phyloP scores from a whole-genome alignment of 2,888 invertebrate species.

The Trileptium ribeirensis region DNA sequence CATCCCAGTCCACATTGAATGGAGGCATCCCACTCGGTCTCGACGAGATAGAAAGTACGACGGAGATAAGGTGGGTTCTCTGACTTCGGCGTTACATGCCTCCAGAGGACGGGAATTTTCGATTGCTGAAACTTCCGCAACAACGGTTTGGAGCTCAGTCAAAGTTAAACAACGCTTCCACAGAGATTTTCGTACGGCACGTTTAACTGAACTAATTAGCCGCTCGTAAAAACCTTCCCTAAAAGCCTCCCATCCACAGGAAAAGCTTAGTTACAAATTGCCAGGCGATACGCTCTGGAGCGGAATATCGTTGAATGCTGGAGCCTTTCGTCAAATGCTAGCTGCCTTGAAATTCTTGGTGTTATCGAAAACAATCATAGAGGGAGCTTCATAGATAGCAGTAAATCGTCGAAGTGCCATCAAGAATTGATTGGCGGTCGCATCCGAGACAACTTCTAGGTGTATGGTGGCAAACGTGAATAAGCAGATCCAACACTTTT shows the following conservation, averaged over 20 bases:
- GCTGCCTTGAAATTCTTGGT: constrained; percentile 51
- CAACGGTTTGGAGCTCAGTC: not conserved
- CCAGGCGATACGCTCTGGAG: too few relatives aligned
- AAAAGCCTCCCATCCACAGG: not conserved
- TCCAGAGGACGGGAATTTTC: not conserved
- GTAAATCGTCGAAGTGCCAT: constrained; percentile 46
- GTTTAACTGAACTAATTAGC: not conserved
- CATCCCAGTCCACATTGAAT: too few relatives aligned
- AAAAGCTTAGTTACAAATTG: too few relatives aligned
- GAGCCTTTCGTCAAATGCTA: too few relatives aligned
- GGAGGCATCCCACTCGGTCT: too few relatives aligned
- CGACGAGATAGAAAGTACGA: too few relatives aligned
- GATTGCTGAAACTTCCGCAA: too few relatives aligned
- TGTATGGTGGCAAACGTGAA: constrained; percentile 52
- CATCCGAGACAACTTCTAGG: constrained; percentile 47
- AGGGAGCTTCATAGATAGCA: constrained; percentile 45
- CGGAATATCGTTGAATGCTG: too few relatives aligned
- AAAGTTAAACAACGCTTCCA: not conserved
- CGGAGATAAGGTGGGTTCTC: too few relatives aligned
- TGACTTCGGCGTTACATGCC: too few relatives aligned
- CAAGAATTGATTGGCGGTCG: constrained; percentile 46
- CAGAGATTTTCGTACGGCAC: not conserved
- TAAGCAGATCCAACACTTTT: constrained; percentile 46
- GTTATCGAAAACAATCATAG: constrained; percentile 50
- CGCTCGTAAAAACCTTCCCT: not conserved